Conservation (phyloP, 2,888 invertebrate genomes). For the Drosophila koepferae region DNA sequence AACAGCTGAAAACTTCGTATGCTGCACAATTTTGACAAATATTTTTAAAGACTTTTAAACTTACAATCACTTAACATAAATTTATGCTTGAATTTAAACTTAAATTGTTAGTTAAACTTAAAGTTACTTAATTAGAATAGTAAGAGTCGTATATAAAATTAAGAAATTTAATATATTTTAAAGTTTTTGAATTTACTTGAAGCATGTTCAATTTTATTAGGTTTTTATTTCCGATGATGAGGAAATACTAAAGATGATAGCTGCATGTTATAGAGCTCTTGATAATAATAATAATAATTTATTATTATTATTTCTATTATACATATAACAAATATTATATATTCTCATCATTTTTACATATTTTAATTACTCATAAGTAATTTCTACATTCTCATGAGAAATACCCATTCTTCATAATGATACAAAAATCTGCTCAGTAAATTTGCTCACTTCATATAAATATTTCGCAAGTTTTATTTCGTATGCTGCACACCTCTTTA, state of each 20-base stretch:
- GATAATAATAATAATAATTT: too few relatives aligned
- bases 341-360: neutral
- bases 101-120: neutral
- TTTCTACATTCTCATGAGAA: neutral
- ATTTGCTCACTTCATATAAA: neutral
- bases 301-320: too few relatives aligned
- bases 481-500: conserved; percentile 43
- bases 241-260: too few relatives aligned
- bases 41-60: neutral
- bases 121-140: neutral
- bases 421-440: neutral
- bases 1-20: neutral
- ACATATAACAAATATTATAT: too few relatives aligned
- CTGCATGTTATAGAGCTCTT: too few relatives aligned
- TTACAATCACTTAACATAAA: neutral
- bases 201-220: too few relatives aligned
- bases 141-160: too few relatives aligned
- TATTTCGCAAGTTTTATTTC: conserved; percentile 20
- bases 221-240: too few relatives aligned
- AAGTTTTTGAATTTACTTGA: too few relatives aligned
- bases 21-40: neutral
- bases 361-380: neutral
- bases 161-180: too few relatives aligned
- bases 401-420: neutral
- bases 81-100: neutral